Evolutionary conservation across 92 coral and sea anemone species (phyloP).

Genomic region (Phymanthus crucifer): DNA sequence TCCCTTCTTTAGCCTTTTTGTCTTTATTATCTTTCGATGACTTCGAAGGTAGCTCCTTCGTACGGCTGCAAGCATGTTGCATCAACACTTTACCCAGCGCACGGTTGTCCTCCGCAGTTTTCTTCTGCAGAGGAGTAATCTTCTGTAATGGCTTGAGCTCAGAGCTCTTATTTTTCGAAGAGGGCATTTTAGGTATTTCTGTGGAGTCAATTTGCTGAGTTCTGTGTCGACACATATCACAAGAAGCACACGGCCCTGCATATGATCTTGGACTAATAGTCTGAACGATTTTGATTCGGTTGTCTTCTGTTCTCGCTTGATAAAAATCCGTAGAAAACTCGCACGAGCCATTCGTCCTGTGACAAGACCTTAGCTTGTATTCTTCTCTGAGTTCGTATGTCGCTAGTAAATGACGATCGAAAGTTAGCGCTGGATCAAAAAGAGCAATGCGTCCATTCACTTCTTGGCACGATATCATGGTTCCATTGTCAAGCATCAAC

Average conservation of each 20-base stretch:
- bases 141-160: conserved; percentile 77
- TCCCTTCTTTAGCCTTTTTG: conserved; percentile 37
- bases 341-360: conserved; percentile 21
- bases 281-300: conserved; percentile 62
- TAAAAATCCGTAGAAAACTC: conserved; percentile 49
- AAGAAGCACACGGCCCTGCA: conserved; percentile 30
- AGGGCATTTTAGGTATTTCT: conserved; percentile 14
- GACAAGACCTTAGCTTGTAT: conserved; percentile 39
- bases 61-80: conserved; percentile 39
- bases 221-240: conserved; percentile 60
- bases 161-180: conserved; percentile 27
- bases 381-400: conserved; percentile 58
- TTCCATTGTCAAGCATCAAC: conserved; percentile 65
- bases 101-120: conserved; percentile 71
- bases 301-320: conserved; percentile 55
- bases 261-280: conserved; percentile 45
- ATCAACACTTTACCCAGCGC: conserved; percentile 49
- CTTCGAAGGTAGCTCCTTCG: conserved; percentile 39
- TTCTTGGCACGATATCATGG: conserved; percentile 77
- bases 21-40: conserved; percentile 44
- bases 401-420: conserved; percentile 84
- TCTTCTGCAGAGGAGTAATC: conserved; percentile 78
- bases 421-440: conserved; percentile 82
- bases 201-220: conserved; percentile 38
- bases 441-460: conserved; percentile 62